Evolutionary conservation across 2,888 invertebrate species (phyloP).

Genomic region (Pemphredon lugubris): DNA sequence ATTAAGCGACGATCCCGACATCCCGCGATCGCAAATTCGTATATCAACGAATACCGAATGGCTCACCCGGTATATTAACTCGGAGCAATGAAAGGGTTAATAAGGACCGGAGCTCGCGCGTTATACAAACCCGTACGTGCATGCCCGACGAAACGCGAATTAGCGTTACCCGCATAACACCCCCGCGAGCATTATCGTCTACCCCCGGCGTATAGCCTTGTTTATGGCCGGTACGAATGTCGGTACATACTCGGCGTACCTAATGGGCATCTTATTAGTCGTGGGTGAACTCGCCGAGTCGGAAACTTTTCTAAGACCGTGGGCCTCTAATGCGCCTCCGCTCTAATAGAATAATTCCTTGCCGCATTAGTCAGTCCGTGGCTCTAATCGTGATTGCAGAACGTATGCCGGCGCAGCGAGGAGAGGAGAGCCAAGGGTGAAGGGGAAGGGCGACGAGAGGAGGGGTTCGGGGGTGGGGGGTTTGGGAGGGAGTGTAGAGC

Average conservation of each 20-base stretch:
- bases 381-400: conserved; percentile 64
- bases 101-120: background rate
- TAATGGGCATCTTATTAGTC: conserved; percentile 64
- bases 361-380: conserved; percentile 62
- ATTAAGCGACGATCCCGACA: no score
- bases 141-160: conserved; percentile 32
- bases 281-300: conserved; percentile 46
- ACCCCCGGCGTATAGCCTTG: conserved; percentile 41
- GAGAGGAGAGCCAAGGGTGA: conserved; percentile 13
- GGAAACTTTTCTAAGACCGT: conserved; percentile 51
- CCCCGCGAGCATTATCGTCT: conserved; percentile 53
- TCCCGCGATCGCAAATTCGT: no score
- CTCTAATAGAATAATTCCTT: conserved; percentile 66
- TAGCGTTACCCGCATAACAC: conserved; percentile 49
- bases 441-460: conserved; percentile 1
- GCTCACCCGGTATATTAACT: background rate
- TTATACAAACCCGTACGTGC: background rate
- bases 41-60: no score
- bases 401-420: conserved; percentile 41
- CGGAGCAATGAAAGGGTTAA: conserved; percentile 2
- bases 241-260: conserved; percentile 45
- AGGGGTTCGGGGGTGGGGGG: background rate
- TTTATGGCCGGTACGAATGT: conserved; percentile 45
- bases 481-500: conserved; percentile 3
- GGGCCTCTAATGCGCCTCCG: conserved; percentile 57